Percentiles rank a stretch among this genome's conserved stretches.
These are phyloP conservation scores for Drosophila varians DNA, from an alignment of 1,140 invertebrate species.

Conservation along the genomic window DNA sequence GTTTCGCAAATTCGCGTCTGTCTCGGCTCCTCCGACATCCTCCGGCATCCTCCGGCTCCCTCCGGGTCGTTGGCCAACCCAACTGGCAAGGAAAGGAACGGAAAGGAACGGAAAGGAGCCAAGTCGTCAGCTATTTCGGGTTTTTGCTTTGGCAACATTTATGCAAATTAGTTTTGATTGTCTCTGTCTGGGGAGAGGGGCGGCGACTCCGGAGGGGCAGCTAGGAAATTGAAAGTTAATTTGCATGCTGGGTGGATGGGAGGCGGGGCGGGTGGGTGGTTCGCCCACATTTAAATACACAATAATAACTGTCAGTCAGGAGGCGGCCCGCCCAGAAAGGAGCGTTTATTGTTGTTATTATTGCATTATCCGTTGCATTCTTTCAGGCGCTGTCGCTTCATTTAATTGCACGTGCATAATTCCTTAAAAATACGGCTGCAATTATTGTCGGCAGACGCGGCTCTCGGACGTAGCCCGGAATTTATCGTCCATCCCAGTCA, in stretches of 20 bases:
- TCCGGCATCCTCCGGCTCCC: background rate
- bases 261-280: constrained; percentile 28
- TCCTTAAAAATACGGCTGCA: constrained; percentile 79
- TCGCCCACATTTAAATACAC: constrained; percentile 70
- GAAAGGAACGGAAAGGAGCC: background rate
- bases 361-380: constrained; percentile 68
- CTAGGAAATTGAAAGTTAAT: constrained; percentile 82
- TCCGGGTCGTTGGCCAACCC: constrained; percentile 70
- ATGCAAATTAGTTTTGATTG: constrained; percentile 82
- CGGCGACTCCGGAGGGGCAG: background rate
- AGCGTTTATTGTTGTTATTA: constrained; percentile 75
- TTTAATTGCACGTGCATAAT: constrained; percentile 81
- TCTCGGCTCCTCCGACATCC: constrained; percentile 15
- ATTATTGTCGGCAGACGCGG: constrained; percentile 48
- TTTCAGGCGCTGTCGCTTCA: constrained; percentile 57
- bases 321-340: constrained; percentile 17
- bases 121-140: constrained; percentile 51
- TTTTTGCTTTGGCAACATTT: constrained; percentile 74
- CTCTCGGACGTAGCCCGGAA: constrained; percentile 56
- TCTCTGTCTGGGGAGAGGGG: constrained; percentile 34
- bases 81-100: constrained; percentile 39
- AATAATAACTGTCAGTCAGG: constrained; percentile 67
- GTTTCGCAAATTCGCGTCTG: constrained; percentile 71
- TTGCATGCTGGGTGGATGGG: constrained; percentile 66
- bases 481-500: constrained; percentile 55